Evolutionary conservation across 1,140 invertebrate genomes (phyloP).

Genomic region (Antheraea mylitta): DNA sequence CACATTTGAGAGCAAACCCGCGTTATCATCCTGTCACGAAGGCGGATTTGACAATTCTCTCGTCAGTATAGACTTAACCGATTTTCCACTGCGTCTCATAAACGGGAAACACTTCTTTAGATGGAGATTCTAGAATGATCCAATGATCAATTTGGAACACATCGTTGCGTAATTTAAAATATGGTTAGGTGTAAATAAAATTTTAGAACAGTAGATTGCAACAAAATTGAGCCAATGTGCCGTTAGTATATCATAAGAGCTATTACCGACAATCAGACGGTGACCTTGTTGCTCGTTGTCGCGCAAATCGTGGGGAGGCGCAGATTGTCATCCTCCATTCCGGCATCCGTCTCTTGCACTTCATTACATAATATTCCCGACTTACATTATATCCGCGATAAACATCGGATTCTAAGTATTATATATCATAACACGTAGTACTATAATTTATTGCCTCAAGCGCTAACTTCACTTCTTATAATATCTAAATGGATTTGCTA

Average conservation of each 20-base stretch:
- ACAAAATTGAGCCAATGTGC: slow-evolving; percentile 58
- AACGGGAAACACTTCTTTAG: not conserved
- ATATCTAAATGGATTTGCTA: not conserved
- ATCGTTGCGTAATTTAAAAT: slow-evolving; percentile 1
- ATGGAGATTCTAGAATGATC: not conserved
- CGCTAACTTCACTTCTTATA: not conserved
- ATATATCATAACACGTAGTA: not conserved
- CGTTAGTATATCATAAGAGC: slow-evolving; percentile 60
- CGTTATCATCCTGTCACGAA: slow-evolving; percentile 49
- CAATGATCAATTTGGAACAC: not conserved
- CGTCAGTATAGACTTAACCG: slow-evolving; percentile 29
- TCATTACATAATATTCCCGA: slow-evolving; percentile 57
- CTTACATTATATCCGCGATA: not conserved
- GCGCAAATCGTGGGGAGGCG: slow-evolving; percentile 65
- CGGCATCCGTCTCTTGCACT: slow-evolving; percentile 72
- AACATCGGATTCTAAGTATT: not conserved
- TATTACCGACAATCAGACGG: slow-evolving; percentile 74
- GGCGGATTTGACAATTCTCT: slow-evolving; percentile 35
- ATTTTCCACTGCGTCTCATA: slow-evolving; percentile 15
- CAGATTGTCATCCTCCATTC: slow-evolving; percentile 71
- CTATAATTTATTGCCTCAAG: not conserved
- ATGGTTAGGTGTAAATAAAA: slow-evolving; percentile 15
- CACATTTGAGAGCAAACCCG: slow-evolving; percentile 40
- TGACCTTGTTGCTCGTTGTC: slow-evolving; percentile 74
- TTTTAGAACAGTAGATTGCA: slow-evolving; percentile 28